phyloP scores from a whole-genome alignment of 1,140 invertebrate genomes.

The Yoshiicerus persimilis region DNA sequence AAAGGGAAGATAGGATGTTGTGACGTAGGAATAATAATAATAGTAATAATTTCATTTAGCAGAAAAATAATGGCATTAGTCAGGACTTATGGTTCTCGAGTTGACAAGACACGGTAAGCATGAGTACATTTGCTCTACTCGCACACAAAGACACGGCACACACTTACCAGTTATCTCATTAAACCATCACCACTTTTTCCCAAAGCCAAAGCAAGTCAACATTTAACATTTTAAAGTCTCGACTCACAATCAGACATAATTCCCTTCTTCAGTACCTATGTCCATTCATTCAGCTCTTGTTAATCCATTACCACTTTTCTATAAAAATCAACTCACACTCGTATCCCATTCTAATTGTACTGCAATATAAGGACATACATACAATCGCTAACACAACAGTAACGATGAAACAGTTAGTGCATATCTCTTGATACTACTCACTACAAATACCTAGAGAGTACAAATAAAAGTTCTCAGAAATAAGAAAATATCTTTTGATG shows the following conservation, averaged over 20 bases:
- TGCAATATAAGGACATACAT: not conserved
- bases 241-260: not conserved
- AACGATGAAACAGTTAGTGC: not conserved
- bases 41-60: not conserved
- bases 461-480: not conserved
- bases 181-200: not conserved
- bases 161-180: not conserved
- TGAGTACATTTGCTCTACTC: not conserved
- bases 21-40: not conserved
- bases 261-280: not conserved
- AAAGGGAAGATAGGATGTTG: not conserved
- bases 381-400: not conserved
- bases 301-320: not conserved
- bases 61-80: not conserved
- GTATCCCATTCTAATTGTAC: not conserved
- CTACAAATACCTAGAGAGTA: not conserved
- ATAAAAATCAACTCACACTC: not conserved
- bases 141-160: not conserved
- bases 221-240: not conserved
- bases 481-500: not conserved
- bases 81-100: not conserved
- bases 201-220: not conserved
- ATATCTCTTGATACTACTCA: too few relatives aligned
- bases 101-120: not conserved
- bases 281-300: not conserved